Evolutionary conservation across 2,113 vertebrate genomes (phyloP), one percentile per base, ranked within the genome.

Genomic region (Phyllostomus hastatus): DNA sequence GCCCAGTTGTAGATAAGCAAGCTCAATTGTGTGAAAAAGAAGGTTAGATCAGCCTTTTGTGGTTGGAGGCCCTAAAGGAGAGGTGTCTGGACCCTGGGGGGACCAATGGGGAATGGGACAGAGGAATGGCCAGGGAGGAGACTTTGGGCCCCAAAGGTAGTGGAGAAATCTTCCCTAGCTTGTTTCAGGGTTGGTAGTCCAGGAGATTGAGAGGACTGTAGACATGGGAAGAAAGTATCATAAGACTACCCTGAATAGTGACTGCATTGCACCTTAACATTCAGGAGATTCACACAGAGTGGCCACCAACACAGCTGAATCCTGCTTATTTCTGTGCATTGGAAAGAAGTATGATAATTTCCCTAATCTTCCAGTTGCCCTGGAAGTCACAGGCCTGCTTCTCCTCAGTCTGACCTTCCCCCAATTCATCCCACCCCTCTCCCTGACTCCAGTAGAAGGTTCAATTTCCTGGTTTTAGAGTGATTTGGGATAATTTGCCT

Each of bases 21-120:
- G 75, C 48, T 91, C 82, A 93, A 57, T 73, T 86, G 54, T 61
- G 85, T 94, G 72, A 52, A 89, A 90, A 38, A 95, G 54, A 84
- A 28, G 35, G 35, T 83, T 76, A 89, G 8, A 80, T 80, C 61
- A 93, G 46, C 67, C 54, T 33, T 50, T 66, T 64, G 75, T 52
- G 41, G 20, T 94, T 91, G 50, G 38, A 91, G 33, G 50, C 26
- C 43, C 10, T 64, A 93, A 96, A 85, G n/a, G 28, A 79, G 43
- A 61, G 43, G 3, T n/a, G 22, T 46, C 33, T 86, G 28, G 33
- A 50, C 38, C 26, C 14, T 9, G 43, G 43, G 9, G 87, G 57
- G 41, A 92, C 8, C 35, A 83, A 67, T 43, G 24, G 6, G 7
- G 6, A 7, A 20, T 50, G 28, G 14, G 7, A 26, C n/a, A 91